Evolutionary conservation across 2,888 invertebrate species (phyloP), one percentile per base, ranked within the genome.

Genomic region (Synergus japonicus): DNA sequence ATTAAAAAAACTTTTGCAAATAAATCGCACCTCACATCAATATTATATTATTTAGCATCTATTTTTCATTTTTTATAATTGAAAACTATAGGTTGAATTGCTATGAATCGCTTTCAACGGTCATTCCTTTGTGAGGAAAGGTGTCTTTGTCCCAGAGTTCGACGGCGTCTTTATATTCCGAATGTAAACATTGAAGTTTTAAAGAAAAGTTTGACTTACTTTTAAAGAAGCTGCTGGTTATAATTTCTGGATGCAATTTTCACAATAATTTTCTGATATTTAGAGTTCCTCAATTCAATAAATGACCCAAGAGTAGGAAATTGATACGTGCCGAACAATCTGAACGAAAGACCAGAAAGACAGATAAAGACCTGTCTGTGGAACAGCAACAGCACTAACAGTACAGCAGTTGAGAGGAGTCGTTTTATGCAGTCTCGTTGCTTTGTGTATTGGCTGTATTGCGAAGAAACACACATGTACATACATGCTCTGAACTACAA

Each of bases 181-280:
- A 12, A 67, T 67, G 67, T 67, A 67, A 67, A 67, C 67, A 67
- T 67, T 67, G 22, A 46, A n/a, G 46, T 46, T 46, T 13, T 46
- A 29, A 41, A 58, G n/a, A 18, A 15, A 29, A 29, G 10, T 49
- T 73, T 15, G 29, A 49, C 73, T 73, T 37, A 73, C 73, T 49
- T 54, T 13, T 41, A 12, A 54, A 9, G 10, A 41, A 66, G 12
- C 9, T 18, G 43, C 9, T 10, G 43, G 41, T 29, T 15, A 12
- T 73, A 9, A 37, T 37, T 73, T 54, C 10, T 29, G 9, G 9
- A 29, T 37, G 37, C 2, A 9, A n/a, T 15, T 10, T n/a, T 73
- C 37, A 29, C n/a, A 41, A n/a, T n/a, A 54, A 54, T 58, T 73
- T 37, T 41, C 54, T 37, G n/a, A 43, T 29, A 13, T 22, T 13